Percentiles rank a stretch among this genome's conserved stretches.
Conservation (phyloP, 2,888 invertebrate genomes). For the Himalopsyche tibetana region DNA sequence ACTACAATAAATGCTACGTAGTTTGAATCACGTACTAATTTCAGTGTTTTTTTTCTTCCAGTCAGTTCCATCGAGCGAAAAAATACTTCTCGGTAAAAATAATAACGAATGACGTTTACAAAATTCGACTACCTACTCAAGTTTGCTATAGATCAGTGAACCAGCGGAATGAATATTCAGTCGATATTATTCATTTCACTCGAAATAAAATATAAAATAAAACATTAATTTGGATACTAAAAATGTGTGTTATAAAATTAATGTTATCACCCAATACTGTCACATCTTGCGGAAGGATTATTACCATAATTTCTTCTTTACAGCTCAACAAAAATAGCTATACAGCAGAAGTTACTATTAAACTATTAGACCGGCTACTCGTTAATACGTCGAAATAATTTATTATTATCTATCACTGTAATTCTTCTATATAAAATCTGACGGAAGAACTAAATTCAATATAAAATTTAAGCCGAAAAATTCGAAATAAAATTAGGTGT, state of each 20-base stretch:
- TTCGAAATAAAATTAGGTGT: no score
- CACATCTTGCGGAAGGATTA: no score
- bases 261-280: not conserved
- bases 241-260: not conserved
- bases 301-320: no score
- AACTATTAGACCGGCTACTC: no score
- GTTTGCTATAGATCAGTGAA: conserved; percentile 18
- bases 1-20: no score
- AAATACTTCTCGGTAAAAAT: conserved; percentile 12
- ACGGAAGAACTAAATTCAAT: no score
- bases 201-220: not conserved
- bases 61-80: not conserved
- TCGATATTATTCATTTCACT: conserved; percentile 2
- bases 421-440: no score
- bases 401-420: no score
- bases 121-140: not conserved
- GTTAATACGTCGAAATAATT: no score
- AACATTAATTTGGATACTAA: not conserved
- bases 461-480: no score
- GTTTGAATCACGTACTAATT: not conserved
- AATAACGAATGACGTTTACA: not conserved
- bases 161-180: conserved; percentile 2
- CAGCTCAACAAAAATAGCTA: no score
- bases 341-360: no score
- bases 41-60: not conserved